Evolutionary conservation across 2,797 vertebrate species (phyloP).

Genomic region (Rhodeus uyekii): DNA sequence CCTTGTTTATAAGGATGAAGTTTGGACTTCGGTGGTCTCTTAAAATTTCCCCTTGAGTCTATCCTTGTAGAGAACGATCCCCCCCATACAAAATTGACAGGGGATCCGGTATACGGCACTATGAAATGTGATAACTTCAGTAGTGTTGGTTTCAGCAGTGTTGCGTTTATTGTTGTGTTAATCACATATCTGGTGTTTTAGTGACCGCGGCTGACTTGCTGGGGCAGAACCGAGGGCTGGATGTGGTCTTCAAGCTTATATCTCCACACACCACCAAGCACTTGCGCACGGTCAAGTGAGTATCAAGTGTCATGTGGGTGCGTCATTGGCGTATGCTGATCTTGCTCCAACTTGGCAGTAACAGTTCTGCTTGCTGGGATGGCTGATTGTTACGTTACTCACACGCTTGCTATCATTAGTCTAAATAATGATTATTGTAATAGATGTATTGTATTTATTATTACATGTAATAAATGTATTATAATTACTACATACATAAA

Average conservation of each 20-base stretch:
- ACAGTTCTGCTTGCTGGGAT: neutral
- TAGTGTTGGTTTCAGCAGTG: neutral
- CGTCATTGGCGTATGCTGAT: neutral
- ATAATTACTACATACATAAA: neutral
- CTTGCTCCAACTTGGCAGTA: neutral
- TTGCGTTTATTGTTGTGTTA: slow-evolving; percentile 27
- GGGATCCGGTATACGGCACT: neutral
- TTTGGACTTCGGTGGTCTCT: slow-evolving; percentile 18
- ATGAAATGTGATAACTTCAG: slow-evolving; percentile 17
- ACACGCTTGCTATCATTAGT: neutral
- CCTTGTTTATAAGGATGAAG: slow-evolving; percentile 31
- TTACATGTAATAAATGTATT: no score
- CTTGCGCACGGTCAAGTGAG: slow-evolving; percentile 81
- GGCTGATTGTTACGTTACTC: neutral
- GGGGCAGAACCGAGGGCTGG: slow-evolving; percentile 84
- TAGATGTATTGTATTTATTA: no score
- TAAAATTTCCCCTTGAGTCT: neutral
- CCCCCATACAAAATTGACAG: neutral
- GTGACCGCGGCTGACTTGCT: slow-evolving; percentile 82
- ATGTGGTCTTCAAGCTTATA: slow-evolving; percentile 84
- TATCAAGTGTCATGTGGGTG: slow-evolving; percentile 22
- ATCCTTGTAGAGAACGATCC: neutral
- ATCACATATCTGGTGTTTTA: slow-evolving; percentile 56
- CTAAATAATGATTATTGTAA: no score
- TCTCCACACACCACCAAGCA: slow-evolving; percentile 78